Evolutionary conservation across 2,113 vertebrate genomes (phyloP), one percentile per base, ranked within the genome.

Genomic region (Dromaius novaehollandiae): DNA sequence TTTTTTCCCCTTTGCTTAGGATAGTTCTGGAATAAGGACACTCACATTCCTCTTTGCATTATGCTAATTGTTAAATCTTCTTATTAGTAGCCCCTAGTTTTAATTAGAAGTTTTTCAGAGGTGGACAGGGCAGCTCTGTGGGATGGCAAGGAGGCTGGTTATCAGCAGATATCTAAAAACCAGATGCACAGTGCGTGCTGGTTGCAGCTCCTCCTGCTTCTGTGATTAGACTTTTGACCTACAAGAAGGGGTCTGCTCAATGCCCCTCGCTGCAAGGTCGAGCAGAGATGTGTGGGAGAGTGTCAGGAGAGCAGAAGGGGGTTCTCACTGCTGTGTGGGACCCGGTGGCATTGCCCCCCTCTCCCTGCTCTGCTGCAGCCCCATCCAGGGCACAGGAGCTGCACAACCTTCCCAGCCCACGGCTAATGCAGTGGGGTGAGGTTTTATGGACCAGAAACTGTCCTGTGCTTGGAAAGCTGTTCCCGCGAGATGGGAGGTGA

Each of bases 111-210:
- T 22, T 22, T 63, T 75, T 44, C 14, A 64, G 76, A 26, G 44
- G 21, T 68, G 65, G 68, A 18, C 63, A 60, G 60, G 71, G 42
- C 19, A 66, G 70, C 21, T 64, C 46, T 16, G 64, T 6, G 46
- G 16, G 69, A 32, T 68, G 60, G 32, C 0, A 17, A 53, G 48
- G 42, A 7, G 48, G 17, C 30, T 34, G 19, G 34, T n/a, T 46
- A 7, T 71, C 34, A 12, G 24, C 6, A 44, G 34, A 55, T 16
- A n/a, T 18, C 55, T 75, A 66, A 55, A 56, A 38, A 20, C n/a
- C 30, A 36, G 46, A 6, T 0, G 1, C 25, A 2, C 1, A 3
- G 18, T 0, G 4, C 14, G 38, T 17, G 26, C 46, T n/a, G 0
- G 5, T 32, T 6, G 10, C 28, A n/a, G 16, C 51, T n/a, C 10